A percentile compares a stretch with the other conserved stretches of the same genome.
phyloP scores from a whole-genome alignment of 2,888 invertebrate species.

The Dione vanillae region DNA sequence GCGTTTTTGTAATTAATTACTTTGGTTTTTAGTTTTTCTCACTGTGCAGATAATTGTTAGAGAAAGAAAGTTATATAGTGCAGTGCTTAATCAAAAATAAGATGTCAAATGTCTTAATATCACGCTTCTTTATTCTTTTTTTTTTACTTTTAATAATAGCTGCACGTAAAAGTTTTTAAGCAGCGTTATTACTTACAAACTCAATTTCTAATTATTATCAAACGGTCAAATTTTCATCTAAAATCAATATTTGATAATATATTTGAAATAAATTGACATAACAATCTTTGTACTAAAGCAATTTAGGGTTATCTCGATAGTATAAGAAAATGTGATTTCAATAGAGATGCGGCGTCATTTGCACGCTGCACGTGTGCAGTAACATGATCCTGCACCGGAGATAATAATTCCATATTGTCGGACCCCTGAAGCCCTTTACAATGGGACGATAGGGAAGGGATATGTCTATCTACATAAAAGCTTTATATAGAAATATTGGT shows the following conservation, averaged over 20 bases:
- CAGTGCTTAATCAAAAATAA: too few species aligned
- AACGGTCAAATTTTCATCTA: too few species aligned
- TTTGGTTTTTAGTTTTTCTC: too few species aligned
- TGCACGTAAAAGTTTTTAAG: too few species aligned
- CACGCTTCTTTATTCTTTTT: too few species aligned
- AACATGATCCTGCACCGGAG: conserved; percentile 63
- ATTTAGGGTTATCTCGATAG: not conserved
- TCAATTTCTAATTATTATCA: too few species aligned
- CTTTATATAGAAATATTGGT: conserved; percentile 42
- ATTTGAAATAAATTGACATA: not conserved
- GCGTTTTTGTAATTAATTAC: too few species aligned
- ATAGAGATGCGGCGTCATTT: conserved; percentile 48
- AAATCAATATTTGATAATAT: not conserved
- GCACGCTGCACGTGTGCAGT: conserved; percentile 64
- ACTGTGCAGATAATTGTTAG: too few species aligned
- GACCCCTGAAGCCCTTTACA: conserved; percentile 47
- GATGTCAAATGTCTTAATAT: too few species aligned
- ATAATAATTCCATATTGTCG: conserved; percentile 66
- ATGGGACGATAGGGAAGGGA: conserved; percentile 54
- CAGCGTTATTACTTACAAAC: too few species aligned
- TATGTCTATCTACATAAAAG: conserved; percentile 45
- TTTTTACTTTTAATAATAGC: too few species aligned
- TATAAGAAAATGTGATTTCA: conserved; percentile 13
- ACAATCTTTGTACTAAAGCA: not conserved
- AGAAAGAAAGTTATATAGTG: too few species aligned